Evolutionary conservation across 2,888 invertebrate genomes (phyloP), one percentile per base, ranked within the genome.

Genomic region (Yponomeuta sedellus): DNA sequence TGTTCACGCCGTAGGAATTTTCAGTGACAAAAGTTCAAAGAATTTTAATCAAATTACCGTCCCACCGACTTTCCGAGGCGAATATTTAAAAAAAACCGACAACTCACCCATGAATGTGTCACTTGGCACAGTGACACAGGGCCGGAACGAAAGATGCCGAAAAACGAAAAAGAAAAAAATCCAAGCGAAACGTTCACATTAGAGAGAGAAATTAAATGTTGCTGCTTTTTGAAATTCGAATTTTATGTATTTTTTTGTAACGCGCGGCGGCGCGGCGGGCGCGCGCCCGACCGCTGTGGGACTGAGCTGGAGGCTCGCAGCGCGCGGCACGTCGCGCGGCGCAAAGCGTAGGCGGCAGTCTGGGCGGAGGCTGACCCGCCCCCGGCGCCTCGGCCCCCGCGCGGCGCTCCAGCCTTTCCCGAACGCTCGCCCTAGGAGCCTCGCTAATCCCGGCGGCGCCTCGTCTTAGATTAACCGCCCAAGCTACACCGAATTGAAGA

Each of bases 331-430:
- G 88, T 83, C 82, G 67, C 86, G 81, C 80, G 77, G 75, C 77
- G 74, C 76, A 81, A 82, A 86, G 85, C 86, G 87, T 87, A 83
- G 86, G 87, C 88, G 87, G 80, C 72, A 85, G 82, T 86, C 86
- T 86, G 86, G 70, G 69, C 69, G 67, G 65, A 40, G 74, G 22
- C 11, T 72, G 66, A 71, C 70, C 71, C 72, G 72, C 73, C 68
- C 71, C 70, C 70, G 70, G 69, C 72, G 70, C 71, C 65, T 76
- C 70, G 70, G 69, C 69, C 70, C 75, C 70, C 72, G 66, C 72
- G 68, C 70, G 71, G 34, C 34, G 34, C 34, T 8, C 8, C 34
- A 34, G 34, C 70, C 68, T 70, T 68, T 20, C 59, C 11, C 59
- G 59, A 20, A 22, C 16, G 12, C 61, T 34, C 11, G 28, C 61